phyloP scores from a whole-genome alignment of 2,888 invertebrate species.

The Latrodectus elegans region DNA sequence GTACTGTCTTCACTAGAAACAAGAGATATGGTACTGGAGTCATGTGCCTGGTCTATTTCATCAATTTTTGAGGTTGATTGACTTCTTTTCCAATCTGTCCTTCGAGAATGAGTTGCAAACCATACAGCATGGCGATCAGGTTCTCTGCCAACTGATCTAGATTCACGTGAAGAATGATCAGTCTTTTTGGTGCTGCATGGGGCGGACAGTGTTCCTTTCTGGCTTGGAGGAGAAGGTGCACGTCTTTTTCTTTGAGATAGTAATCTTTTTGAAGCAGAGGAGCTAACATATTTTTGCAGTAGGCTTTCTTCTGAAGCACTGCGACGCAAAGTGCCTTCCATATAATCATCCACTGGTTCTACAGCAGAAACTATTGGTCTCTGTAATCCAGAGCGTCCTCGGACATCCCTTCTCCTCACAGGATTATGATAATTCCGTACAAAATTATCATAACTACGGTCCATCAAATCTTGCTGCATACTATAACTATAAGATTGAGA shows the following conservation, averaged over 20 bases:
- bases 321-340: conserved; percentile 72
- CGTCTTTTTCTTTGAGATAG: conserved; percentile 72
- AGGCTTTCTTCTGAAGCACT: conserved; percentile 76
- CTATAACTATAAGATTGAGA: conserved; percentile 70
- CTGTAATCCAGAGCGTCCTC: conserved; percentile 43
- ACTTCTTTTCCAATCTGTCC: conserved; percentile 72
- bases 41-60: conserved; percentile 74
- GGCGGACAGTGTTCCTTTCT: conserved; percentile 47
- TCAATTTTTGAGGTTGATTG: conserved; percentile 74
- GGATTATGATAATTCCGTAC: conserved; percentile 55
- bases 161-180: conserved; percentile 30
- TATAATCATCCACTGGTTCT: conserved; percentile 54
- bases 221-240: conserved; percentile 73
- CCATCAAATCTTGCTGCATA: conserved; percentile 66
- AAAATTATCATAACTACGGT: conserved; percentile 48
- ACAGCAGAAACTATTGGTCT: conserved; percentile 62
- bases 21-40: conserved; percentile 74
- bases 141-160: conserved; percentile 26
- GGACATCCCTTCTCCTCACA: conserved; percentile 51
- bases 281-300: conserved; percentile 52
- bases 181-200: conserved; percentile 53
- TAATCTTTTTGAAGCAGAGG: conserved; percentile 71
- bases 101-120: conserved; percentile 60
- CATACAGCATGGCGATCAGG: conserved; percentile 67
- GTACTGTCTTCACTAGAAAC: conserved; percentile 77